These are phyloP conservation scores for Cremastinae sp. DNA, from an alignment of 2,888 invertebrate species.

Conservation along the genomic window DNA sequence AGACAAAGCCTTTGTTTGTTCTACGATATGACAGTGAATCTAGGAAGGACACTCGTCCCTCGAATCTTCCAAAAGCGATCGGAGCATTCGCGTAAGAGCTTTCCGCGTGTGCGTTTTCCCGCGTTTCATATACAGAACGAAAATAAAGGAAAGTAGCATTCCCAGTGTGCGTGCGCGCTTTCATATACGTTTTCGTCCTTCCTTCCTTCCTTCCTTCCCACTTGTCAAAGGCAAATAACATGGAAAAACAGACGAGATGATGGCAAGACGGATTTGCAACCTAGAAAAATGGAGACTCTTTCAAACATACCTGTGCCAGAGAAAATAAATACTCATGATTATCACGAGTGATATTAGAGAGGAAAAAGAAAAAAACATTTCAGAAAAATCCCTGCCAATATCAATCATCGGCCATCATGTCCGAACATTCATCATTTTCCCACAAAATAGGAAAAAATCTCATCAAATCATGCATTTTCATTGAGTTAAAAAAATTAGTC, in stretches of 20 bases:
- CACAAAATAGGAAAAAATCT: no score
- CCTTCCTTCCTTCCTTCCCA: conserved; percentile 1
- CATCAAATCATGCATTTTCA: no score
- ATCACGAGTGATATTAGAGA: background rate
- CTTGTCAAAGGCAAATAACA: conserved; percentile 51
- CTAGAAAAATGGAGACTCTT: conserved; percentile 1
- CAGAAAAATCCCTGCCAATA: background rate
- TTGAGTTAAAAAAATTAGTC: no score
- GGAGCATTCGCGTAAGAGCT: background rate
- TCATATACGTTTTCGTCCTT: conserved; percentile 10
- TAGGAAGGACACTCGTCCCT: conserved; percentile 23
- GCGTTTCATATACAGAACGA: conserved; percentile 41
- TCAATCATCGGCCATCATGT: no score
- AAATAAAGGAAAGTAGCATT: conserved; percentile 21
- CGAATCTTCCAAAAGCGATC: conserved; percentile 10
- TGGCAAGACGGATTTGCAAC: conserved; percentile 46
- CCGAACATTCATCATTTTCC: no score
- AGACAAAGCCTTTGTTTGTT: conserved; percentile 47
- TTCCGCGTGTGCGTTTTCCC: conserved; percentile 41
- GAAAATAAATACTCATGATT: background rate
- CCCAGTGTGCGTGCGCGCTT: background rate
- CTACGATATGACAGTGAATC: conserved; percentile 36
- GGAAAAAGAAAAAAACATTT: background rate
- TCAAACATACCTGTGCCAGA: conserved; percentile 15
- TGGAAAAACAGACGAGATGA: conserved; percentile 32